Evolutionary conservation across 1,140 invertebrate species (phyloP).

Genomic region (Lycorma delicatula): DNA sequence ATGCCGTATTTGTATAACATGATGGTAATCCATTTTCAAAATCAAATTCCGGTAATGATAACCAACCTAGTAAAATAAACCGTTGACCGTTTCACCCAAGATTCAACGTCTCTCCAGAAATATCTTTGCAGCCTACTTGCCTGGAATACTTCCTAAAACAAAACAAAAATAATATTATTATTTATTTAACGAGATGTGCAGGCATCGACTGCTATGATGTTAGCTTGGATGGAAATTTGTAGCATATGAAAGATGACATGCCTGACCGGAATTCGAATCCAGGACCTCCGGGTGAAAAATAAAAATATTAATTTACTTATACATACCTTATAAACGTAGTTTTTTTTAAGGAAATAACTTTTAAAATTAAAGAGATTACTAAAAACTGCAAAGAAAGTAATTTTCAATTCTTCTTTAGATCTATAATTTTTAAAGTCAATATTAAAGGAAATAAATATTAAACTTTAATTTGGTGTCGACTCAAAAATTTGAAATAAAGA

Average conservation of each 20-base stretch:
- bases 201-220: too few relatives aligned
- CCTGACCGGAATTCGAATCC: background rate
- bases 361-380: too few relatives aligned
- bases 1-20: slow-evolving; percentile 31
- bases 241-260: background rate
- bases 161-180: background rate
- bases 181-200: background rate
- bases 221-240: too few relatives aligned
- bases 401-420: too few relatives aligned
- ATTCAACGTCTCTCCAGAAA: slow-evolving; percentile 25
- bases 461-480: too few relatives aligned
- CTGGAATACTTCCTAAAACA: slow-evolving; percentile 25
- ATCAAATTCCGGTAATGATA: slow-evolving; percentile 12
- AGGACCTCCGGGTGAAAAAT: background rate
- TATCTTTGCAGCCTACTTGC: slow-evolving; percentile 20
- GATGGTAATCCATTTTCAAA: background rate
- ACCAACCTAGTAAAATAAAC: slow-evolving; percentile 9
- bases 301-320: background rate
- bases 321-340: too few relatives aligned
- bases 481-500: too few relatives aligned
- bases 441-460: too few relatives aligned
- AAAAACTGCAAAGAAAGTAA: too few relatives aligned
- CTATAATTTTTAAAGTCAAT: too few relatives aligned
- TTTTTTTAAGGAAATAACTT: too few relatives aligned
- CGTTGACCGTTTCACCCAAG: slow-evolving; percentile 25